Conservation (phyloP, 2,797 vertebrate species). For the Lutra lutra region DNA sequence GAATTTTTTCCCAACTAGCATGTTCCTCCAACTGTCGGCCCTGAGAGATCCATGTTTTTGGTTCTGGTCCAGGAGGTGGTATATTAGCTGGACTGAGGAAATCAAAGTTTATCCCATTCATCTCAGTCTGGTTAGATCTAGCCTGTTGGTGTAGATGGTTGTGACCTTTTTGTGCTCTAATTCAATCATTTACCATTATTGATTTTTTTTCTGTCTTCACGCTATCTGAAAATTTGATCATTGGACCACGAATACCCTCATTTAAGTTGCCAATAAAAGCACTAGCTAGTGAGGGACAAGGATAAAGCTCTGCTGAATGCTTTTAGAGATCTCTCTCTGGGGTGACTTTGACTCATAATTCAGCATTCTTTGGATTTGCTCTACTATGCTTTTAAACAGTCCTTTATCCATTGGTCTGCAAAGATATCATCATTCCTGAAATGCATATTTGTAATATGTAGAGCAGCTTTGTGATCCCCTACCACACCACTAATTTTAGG, state of each 20-base stretch:
- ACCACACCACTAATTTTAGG: neutral
- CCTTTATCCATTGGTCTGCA: neutral
- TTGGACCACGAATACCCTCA: neutral
- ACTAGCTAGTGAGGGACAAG: neutral
- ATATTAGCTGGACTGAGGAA: neutral
- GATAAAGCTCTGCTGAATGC: neutral
- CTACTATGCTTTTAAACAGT: neutral
- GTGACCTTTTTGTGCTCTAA: neutral
- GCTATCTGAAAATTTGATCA: constrained; percentile 25
- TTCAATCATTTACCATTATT: neutral
- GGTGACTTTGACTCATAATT: neutral
- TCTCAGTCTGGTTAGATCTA: neutral
- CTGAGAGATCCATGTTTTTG: neutral
- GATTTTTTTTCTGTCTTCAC: neutral
- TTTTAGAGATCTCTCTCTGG: neutral
- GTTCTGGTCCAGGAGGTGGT: neutral
- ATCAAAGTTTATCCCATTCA: neutral
- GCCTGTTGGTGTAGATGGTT: neutral
- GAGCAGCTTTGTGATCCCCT: constrained; percentile 8
- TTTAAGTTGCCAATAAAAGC: neutral
- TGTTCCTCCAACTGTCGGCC: neutral
- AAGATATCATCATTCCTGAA: neutral
- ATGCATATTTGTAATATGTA: neutral
- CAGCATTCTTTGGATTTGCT: neutral
- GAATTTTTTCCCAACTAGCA: neutral